These are phyloP conservation scores for Mustela lutreola DNA, from an alignment of 2,113 vertebrate genomes.

Conservation along the genomic window DNA sequence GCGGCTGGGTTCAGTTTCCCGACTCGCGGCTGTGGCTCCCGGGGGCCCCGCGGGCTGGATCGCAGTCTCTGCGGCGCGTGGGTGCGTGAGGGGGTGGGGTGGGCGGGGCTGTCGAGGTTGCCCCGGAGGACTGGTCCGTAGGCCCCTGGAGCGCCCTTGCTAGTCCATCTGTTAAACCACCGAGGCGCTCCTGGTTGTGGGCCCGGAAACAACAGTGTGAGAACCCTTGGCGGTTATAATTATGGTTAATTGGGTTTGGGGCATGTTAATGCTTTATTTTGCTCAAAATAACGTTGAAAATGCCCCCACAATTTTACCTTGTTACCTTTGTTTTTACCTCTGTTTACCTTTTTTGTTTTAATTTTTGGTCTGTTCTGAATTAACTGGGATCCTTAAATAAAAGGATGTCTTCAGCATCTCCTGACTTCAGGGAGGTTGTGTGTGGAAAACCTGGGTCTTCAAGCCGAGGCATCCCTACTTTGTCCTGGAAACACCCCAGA, in stretches of 20 bases:
- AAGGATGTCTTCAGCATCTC: neutral
- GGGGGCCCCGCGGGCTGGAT: neutral
- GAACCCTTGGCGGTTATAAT: neutral
- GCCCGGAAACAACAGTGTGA: neutral
- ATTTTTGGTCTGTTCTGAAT: neutral
- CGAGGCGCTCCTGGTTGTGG: neutral
- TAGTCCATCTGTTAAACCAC: neutral
- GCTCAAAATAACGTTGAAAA: neutral
- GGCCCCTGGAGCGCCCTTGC: no score
- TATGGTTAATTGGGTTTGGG: neutral
- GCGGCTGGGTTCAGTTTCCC: no score
- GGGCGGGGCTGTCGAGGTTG: neutral
- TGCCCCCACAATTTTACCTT: no score
- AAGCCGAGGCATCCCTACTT: neutral
- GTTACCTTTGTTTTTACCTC: neutral
- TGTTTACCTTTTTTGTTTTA: neutral
- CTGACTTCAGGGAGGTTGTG: neutral
- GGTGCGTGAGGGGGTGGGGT: no score
- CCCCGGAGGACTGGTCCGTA: neutral
- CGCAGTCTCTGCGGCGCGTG: neutral
- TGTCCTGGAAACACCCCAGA: neutral
- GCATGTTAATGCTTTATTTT: neutral
- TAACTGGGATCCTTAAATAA: neutral
- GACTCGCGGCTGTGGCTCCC: rapidly evolving
- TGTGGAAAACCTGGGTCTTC: neutral